These are phyloP conservation scores for Macropus fuliginosus DNA, from an alignment of 2,797 vertebrate genomes.

Conservation along the genomic window DNA sequence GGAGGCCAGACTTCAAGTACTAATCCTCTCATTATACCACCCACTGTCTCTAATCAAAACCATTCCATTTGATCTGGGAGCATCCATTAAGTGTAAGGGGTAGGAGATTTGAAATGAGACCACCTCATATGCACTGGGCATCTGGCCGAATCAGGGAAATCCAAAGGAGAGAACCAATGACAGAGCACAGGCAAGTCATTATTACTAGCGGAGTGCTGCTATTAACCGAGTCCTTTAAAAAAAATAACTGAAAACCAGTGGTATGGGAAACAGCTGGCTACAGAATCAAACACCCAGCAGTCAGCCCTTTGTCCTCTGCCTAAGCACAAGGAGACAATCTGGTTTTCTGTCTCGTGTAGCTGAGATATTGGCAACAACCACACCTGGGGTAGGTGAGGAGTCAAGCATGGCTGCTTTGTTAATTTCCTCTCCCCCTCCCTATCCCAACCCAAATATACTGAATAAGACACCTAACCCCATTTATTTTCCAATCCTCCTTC, in stretches of 20 bases:
- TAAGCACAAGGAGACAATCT: background rate
- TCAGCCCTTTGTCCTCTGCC: background rate
- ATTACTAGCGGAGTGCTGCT: background rate
- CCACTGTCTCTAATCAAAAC: constrained; percentile 50
- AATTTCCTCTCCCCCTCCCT: background rate
- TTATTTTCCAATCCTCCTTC: background rate
- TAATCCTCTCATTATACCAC: constrained; percentile 35
- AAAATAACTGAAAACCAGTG: background rate
- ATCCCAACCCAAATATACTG: background rate
- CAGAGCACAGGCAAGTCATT: background rate
- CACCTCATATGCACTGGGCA: constrained; percentile 16
- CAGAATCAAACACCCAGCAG: background rate
- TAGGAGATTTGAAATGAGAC: constrained; percentile 26
- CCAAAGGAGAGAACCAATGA: background rate
- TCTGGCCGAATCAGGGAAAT: constrained; percentile 18
- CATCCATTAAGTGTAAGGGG: constrained; percentile 17
- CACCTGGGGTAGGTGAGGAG: background rate
- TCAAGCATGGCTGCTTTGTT: background rate
- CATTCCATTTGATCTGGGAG: background rate
- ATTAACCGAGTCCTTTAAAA: constrained; percentile 10
- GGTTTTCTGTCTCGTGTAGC: background rate
- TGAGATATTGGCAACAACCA: background rate
- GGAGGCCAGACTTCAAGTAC: constrained; percentile 3
- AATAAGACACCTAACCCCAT: background rate
- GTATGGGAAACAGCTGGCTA: background rate